phyloP scores from a whole-genome alignment of 2,888 invertebrate genomes.

The Tetropium fuscum region DNA sequence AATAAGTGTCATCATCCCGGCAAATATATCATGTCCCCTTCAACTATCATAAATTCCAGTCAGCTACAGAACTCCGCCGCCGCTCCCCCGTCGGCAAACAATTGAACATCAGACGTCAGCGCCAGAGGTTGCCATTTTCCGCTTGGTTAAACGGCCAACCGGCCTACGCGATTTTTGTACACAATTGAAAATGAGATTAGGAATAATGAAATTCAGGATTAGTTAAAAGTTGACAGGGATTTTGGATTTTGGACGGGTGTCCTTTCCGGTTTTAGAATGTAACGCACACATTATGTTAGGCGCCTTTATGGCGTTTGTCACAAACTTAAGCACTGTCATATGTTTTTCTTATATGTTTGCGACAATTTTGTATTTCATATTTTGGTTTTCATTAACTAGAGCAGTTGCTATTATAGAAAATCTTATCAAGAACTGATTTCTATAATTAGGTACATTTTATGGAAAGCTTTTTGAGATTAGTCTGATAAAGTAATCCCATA shows the following conservation, averaged over 20 bases:
- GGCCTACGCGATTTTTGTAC: constrained; percentile 32
- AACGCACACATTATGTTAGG: no score
- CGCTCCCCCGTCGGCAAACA: constrained; percentile 51
- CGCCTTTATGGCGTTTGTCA: no score
- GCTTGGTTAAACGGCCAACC: constrained; percentile 55
- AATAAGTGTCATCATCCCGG: constrained; percentile 65
- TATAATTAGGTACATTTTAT: no score
- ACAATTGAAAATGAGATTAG: constrained; percentile 21
- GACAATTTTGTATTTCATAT: no score
- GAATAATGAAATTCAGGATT: constrained; percentile 14
- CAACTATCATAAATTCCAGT: constrained; percentile 62
- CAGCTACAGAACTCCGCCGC: constrained; percentile 56
- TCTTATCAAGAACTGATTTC: no score
- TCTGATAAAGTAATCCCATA: no score
- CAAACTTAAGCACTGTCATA: no score
- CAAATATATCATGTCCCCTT: constrained; percentile 60
- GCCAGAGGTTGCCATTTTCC: constrained; percentile 65
- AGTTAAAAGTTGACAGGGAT: constrained; percentile 1
- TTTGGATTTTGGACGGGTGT: not conserved
- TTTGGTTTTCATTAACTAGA: no score
- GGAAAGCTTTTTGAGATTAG: no score
- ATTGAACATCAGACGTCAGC: constrained; percentile 64
- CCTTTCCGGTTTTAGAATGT: not conserved
- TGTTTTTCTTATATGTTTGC: no score
- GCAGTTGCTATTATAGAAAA: no score